phyloP scores from a whole-genome alignment of 2,113 vertebrate species.

The Cygnus buccinator region DNA sequence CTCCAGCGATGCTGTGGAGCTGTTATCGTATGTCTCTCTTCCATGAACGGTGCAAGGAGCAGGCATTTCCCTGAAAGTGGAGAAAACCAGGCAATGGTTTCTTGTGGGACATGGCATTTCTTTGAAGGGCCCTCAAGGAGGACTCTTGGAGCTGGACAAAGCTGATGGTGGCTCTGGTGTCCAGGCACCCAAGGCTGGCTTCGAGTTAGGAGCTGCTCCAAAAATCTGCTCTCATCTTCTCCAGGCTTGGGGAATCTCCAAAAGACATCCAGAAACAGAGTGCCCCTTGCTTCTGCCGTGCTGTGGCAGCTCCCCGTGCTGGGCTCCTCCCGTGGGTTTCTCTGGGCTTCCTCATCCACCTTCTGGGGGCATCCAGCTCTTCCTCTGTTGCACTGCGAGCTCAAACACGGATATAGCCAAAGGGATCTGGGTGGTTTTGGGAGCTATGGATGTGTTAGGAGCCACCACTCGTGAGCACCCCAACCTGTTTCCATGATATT shows the following conservation, averaged over 20 bases:
- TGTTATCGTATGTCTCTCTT: rapidly evolving
- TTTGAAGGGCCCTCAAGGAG: neutral
- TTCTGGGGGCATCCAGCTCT: neutral
- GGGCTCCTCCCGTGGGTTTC: neutral
- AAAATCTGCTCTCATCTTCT: neutral
- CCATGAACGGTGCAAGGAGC: neutral
- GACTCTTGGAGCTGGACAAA: neutral
- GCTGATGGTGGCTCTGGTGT: neutral
- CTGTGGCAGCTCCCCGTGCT: neutral
- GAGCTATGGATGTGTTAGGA: neutral
- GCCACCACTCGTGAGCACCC: neutral
- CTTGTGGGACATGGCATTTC: neutral
- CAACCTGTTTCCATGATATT: neutral
- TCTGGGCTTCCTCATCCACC: neutral
- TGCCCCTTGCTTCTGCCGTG: rapidly evolving
- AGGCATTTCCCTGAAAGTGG: neutral
- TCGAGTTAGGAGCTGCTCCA: neutral
- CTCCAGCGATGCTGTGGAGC: neutral
- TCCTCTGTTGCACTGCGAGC: neutral
- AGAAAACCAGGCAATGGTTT: neutral
- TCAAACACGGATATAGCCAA: neutral
- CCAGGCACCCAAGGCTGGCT: rapidly evolving
- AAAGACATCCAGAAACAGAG: neutral
- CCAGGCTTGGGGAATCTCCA: neutral
- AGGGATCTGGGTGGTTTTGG: neutral